Percentiles rank a stretch among this genome's conserved stretches.
Evolutionary conservation across 23 tunicate species (phyloP).

Genomic region (Corella eumyota): DNA sequence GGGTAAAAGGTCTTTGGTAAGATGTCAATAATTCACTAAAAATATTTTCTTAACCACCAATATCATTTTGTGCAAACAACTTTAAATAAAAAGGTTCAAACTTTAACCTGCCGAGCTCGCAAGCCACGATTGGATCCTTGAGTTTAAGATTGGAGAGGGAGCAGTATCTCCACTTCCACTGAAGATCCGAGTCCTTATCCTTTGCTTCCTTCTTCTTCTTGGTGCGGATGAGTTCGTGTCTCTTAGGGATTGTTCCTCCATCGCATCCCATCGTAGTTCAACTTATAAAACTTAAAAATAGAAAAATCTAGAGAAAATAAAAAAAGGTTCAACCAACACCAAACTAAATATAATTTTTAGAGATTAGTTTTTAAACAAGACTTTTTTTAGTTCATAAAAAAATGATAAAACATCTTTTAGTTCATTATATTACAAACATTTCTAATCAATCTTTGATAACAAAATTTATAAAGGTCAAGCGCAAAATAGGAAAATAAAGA

Average conservation of each 20-base stretch:
- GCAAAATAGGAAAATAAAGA: no score
- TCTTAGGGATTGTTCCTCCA: constrained; percentile 95
- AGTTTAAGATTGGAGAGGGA: constrained; percentile 49
- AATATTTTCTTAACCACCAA: no score
- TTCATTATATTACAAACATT: no score
- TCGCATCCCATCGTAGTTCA: constrained; percentile 79
- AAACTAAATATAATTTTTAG: not conserved
- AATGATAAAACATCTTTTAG: no score
- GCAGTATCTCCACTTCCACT: constrained; percentile 66
- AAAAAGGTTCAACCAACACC: not conserved
- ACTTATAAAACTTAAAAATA: not conserved
- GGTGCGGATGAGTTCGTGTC: constrained; percentile 80
- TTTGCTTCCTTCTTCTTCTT: constrained; percentile 74
- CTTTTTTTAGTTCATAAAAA: no score
- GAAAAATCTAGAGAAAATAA: not conserved
- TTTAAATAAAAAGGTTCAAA: not conserved
- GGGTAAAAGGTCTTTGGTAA: no score
- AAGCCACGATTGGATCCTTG: constrained; percentile 81
- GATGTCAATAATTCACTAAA: no score
- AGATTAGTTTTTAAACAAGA: not conserved
- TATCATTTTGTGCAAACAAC: no score
- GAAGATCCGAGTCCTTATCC: constrained; percentile 59
- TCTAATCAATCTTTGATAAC: no score
- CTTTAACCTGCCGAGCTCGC: constrained; percentile 67
- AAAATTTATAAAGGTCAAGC: no score